Evolutionary conservation across 2,888 invertebrate genomes (phyloP), one percentile per base, ranked within the genome.

Genomic region (Buathra laborator): DNA sequence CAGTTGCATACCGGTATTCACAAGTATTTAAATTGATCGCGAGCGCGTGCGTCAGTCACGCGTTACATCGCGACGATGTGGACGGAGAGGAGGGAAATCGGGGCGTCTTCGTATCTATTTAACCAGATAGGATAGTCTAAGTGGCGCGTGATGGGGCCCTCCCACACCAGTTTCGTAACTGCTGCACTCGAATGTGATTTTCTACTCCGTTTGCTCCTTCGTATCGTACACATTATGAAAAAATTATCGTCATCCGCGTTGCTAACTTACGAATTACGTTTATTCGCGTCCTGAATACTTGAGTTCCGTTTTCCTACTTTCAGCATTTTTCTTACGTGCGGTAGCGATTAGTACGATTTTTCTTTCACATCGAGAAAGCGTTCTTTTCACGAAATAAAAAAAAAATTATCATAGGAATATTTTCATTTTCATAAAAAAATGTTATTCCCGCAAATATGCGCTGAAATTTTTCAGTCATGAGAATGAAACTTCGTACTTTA

Each of bases 141-240:
- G 46, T 32, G 76, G 19, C 70, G 48, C 71, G 76, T 67, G 71
- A 19, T 76, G 76, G 51, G 56, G 19, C 48, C 77, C 81, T 74
- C 84, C 77, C 64, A 84, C 84, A 74, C 62, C 19, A 72, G 77
- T 78, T 84, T 84, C 74, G 75, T 53, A 84, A 84, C 59, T 44
- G 12, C 59, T 19, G 3, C 24, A 64, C 72, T 80, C 29, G 16
- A 81, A 77, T 56, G 66, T 74, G 76, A 84, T 84, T 84, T 84
- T 84, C 66, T 84, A 81, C 72, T 77, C 72, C 79, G 48, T 62
- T 70, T 64, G 64, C n/a, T 51, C 14, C n/a, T 64, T 48, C 74
- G 46, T 66, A 29, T 70, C 64, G 68, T 19, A 75, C 70, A 24
- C 10, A 37, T 83, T 53, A 75, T 68, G 44, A 67, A 75, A 75